Evolutionary conservation across 2,888 invertebrate genomes (phyloP), one percentile per base, ranked within the genome.

Genomic region (Eurytoma adleriae): DNA sequence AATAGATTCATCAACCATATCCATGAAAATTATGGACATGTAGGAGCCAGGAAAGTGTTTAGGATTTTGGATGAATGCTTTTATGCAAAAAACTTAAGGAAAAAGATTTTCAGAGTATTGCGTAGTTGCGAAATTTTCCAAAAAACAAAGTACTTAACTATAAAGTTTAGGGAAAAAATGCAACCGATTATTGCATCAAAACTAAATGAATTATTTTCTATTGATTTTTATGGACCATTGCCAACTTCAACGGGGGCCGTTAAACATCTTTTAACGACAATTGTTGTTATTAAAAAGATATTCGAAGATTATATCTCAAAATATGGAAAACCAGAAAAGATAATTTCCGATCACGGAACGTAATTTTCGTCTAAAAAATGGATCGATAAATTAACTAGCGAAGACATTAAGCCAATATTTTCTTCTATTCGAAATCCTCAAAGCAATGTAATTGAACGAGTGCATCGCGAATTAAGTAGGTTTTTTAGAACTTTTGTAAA

Each of bases 51-150:
- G 0, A 83, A 82, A 57, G 77, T 80, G 3, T 69, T 68, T 2
- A n/a, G 70, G 1, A 24, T 83, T 1, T 27, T 81, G 0, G 7
- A 54, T 3, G 82, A 82, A 3, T 56, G 72, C 24, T 82, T 82
- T 20, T 61, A 40, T 13, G 52, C 12, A 0, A 66, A 75, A 0
- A 70, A 81, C 30, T 2, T 83, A 0, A 54, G 67, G 0, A 62
- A 70, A 0, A 12, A 2, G 1, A 56, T 75, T 0, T n/a, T 69
- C 1, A 27, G 73, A 3, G 2, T 20, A 2, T 18, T 83, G 0
- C 14, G 20, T 0, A 20, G 7, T 5, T 83, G 84, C 18, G 82
- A 81, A 5, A 40, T 16, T 2, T 84, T 82, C 20, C 84, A 84
- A 20, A n/a, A 74, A 1, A 82, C 78, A 13, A 81, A 83, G 62